A percentile compares a stretch with the other conserved stretches of the same genome.
Conservation (phyloP, 2,797 vertebrate genomes). For the Bovichtus variegatus region DNA sequence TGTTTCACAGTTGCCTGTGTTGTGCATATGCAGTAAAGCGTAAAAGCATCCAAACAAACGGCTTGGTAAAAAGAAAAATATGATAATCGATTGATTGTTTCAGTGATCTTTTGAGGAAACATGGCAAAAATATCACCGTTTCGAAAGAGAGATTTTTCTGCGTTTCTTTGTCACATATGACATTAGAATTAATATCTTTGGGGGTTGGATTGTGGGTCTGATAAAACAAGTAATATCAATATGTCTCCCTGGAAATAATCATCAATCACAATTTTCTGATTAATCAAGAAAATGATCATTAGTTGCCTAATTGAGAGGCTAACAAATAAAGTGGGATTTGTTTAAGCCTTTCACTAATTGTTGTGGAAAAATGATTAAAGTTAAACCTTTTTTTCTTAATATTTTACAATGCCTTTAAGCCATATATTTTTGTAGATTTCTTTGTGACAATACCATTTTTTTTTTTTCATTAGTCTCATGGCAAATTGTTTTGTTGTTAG, state of each 20-base stretch:
- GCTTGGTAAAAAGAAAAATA: neutral
- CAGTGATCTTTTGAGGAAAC: neutral
- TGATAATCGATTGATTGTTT: neutral
- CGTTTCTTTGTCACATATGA: neutral
- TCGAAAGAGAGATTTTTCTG: neutral
- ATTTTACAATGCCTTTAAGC: no score
- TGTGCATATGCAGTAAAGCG: neutral
- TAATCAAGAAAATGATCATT: neutral
- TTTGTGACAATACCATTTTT: no score
- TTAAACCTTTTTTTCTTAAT: no score
- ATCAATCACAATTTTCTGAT: neutral
- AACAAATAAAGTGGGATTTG: neutral
- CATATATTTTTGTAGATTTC: no score
- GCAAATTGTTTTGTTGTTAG: neutral
- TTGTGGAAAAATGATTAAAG: no score
- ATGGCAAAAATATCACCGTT: neutral
- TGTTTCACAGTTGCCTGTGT: neutral
- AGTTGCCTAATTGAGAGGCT: neutral
- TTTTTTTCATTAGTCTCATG: neutral
- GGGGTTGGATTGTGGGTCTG: neutral
- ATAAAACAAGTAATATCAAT: neutral
- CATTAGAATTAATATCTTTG: neutral
- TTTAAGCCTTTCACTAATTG: neutral
- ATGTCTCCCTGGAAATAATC: neutral
- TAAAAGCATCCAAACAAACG: slow-evolving; percentile 1